Conservation (phyloP, 2,797 vertebrate species). For the Carcharodon carcharias region DNA sequence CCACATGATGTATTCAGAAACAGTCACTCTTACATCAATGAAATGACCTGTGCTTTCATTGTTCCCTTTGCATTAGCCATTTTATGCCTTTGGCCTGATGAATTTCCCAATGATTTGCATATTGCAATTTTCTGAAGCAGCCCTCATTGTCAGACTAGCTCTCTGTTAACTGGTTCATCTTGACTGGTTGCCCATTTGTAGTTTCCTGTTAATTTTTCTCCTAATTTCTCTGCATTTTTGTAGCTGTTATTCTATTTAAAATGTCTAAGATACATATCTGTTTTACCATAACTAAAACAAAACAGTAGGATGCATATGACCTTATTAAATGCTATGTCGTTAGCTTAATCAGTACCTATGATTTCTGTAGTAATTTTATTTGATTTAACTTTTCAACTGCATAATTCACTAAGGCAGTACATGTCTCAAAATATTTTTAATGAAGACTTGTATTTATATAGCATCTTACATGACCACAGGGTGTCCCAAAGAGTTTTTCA, state of each 20-base stretch:
- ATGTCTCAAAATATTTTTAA: not conserved
- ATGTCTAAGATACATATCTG: not conserved
- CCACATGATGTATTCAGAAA: not conserved
- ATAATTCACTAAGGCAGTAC: not conserved
- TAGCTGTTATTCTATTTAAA: not conserved
- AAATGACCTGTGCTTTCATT: not conserved
- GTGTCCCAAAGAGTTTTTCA: not conserved
- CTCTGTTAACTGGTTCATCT: not conserved
- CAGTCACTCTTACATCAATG: not conserved
- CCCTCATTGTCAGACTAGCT: not conserved
- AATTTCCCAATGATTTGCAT: not conserved
- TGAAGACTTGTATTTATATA: not conserved
- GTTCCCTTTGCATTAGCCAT: not conserved
- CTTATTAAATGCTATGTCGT: not conserved
- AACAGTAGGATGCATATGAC: not conserved
- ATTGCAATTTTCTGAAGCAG: not conserved
- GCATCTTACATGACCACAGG: not conserved
- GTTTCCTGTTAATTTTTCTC: not conserved
- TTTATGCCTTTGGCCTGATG: not conserved
- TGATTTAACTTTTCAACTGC: not conserved
- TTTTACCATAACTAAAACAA: not conserved
- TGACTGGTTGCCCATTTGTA: not conserved
- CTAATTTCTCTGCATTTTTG: not conserved
- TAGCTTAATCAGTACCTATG: not conserved
- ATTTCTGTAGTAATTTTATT: not conserved